Base-by-base conservation (phyloP, 2,797 vertebrate genomes). In the Liasis olivaceus region DNA sequence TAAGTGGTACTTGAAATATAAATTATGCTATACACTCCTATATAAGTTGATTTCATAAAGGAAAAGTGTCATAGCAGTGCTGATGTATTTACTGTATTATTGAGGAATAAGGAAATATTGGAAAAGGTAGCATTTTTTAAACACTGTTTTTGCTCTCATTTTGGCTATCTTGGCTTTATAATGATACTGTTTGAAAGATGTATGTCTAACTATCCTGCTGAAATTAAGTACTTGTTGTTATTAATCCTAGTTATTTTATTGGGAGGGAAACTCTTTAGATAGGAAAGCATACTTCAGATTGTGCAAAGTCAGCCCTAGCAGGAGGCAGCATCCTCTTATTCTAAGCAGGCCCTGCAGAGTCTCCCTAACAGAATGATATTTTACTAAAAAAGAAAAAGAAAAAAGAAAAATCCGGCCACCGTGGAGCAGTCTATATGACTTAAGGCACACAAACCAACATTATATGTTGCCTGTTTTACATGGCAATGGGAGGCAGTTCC, bases 1-100 rank as follows among this genome's bases (percentile, higher is more conserved):
- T 17, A 95, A 90, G 26, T 85, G 54, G 54, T 94, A 92, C 91
- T 94, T 69, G 91, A 3, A 0, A 66, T 91, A 95, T 81, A 94
- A 81, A 88, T 15, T 0, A 1, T 63, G 3, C n/a, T 31, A 47
- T 28, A 85, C 77, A 63, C 6, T 0, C 17, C 91, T 89, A 28
- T 13, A 59, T 47, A 42, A 5, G 24, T 56, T 66, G 51, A 31
- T 20, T 17, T 84, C 6, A 9, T 59, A 22, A 47, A 64, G 1
- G 60, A 20, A 91, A 20, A 59, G 26, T 58, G 24, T 69, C 13
- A 47, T 86, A 28, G 47, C 12, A 26, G 3, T 15, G 11, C 4
- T 47, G 14, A 62, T 87, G 24, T 64, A 31, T 89, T 22, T 17
- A 85, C 9, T 22, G 56, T 47, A 85, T 85, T n/a, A 58, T 15